Evolutionary conservation across 2,888 invertebrate genomes (phyloP), one percentile per base, ranked within the genome.

Genomic region (Synanthedon formicaeformis): DNA sequence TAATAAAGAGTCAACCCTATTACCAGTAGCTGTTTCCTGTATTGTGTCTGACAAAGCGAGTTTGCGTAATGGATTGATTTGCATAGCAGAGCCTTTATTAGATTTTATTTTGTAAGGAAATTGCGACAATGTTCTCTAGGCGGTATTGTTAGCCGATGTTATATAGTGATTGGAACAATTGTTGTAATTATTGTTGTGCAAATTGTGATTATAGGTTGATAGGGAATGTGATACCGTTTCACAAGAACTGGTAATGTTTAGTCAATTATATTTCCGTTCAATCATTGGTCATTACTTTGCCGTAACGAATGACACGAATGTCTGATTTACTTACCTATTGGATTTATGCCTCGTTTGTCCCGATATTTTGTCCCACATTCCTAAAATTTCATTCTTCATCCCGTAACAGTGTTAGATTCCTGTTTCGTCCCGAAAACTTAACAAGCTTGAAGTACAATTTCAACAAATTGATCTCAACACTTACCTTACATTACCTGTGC

Each of bases 61-160:
- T 63, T 73, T 76, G 66, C 63, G 73, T 69, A 78, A 73, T 61
- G 54, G 68, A 74, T 74, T 73, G 76, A 80, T 80, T 77, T 77
- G 73, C 76, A 73, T 75, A 75, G 73, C 69, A 71, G 69, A 76
- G 69, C 66, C 66, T 64, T 78, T 78, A 80, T 57, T 52, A 54
- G 50, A 51, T 54, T 56, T 56, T 56, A 55, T 57, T 51, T 50
- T 18, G 49, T 27, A 12, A 60, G 70, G 68, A 68, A 66, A 60
- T 75, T 74, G 67, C 69, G 66, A 71, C 68, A 76, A 62, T 66
- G 14, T 14, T 57, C 64, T 59, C 57, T 50, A 8, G 55, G 58
- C 63, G 57, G 55, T 56, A 58, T 61, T 57, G 56, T 58, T 57
- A 58, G 53, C 54, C 57, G 54, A 60, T 62, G 59, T 61, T 61